These are phyloP conservation scores for Zosterops japonicus DNA, from an alignment of 2,113 vertebrate species.

Conservation along the genomic window DNA sequence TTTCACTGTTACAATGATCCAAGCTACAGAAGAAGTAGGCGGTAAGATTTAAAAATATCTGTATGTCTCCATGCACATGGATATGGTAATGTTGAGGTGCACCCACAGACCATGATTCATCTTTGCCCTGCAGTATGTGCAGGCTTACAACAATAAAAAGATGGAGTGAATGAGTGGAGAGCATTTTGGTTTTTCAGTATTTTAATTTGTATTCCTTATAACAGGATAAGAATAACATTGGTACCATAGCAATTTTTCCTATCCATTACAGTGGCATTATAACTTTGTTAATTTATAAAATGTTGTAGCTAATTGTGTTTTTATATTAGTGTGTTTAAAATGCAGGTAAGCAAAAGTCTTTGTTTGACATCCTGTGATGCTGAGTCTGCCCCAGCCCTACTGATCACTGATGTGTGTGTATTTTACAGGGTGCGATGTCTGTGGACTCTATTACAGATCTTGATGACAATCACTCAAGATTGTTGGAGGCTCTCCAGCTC, in stretches of 20 bases:
- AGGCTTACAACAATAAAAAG: neutral
- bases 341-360: neutral
- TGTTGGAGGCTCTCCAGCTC: conserved; percentile 95
- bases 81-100: neutral
- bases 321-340: neutral
- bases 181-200: neutral
- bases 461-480: conserved; percentile 92
- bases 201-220: neutral
- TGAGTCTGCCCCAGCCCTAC: neutral
- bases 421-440: conserved; percentile 91
- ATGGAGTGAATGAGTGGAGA: neutral
- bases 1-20: neutral
- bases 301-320: neutral
- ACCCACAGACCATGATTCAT: neutral
- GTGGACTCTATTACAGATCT: conserved; percentile 99
- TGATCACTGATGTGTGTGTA: neutral
- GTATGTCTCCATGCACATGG: neutral
- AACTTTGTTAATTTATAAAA: neutral
- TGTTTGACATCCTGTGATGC: neutral
- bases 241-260: neutral
- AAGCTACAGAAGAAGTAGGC: neutral
- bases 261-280: neutral
- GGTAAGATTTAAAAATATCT: neutral
- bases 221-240: neutral
- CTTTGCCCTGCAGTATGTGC: neutral